A percentile compares a stretch with the other conserved stretches of the same genome.
Evolutionary conservation across 2,113 vertebrate species (phyloP).

Genomic region (Rhinichthys klamathensis): DNA sequence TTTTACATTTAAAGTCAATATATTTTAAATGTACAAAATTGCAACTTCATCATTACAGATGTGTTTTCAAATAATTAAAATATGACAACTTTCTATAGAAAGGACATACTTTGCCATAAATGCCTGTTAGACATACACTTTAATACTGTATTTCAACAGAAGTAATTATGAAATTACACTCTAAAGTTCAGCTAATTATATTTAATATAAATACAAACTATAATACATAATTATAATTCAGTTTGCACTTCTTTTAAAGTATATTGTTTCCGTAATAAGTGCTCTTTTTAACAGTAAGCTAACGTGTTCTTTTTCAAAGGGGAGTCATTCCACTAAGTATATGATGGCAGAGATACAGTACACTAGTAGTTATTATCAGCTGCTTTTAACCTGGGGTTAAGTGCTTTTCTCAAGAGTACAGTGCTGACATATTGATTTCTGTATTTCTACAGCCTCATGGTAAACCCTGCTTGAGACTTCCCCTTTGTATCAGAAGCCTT

Average conservation of each 20-base stretch:
- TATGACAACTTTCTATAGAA: not conserved
- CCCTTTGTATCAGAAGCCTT: not conserved
- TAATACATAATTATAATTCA: not conserved
- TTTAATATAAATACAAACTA: not conserved
- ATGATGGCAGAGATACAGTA: not conserved
- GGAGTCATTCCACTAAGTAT: not conserved
- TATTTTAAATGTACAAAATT: not conserved
- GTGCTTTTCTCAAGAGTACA: not conserved
- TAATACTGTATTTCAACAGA: not conserved
- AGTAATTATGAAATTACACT: not conserved
- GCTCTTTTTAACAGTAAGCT: not conserved
- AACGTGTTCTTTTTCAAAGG: not conserved
- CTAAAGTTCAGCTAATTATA: not conserved
- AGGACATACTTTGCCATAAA: not conserved
- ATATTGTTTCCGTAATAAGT: not conserved
- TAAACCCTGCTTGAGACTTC: not conserved
- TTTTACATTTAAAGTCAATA: not conserved
- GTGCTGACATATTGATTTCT: not conserved
- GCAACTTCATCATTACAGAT: not conserved
- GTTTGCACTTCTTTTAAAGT: not conserved
- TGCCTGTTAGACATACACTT: not conserved
- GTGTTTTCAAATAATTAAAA: not conserved
- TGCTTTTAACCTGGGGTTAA: constrained; percentile 5
- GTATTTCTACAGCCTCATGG: not conserved
- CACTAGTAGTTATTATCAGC: not conserved